phyloP scores from a whole-genome alignment of 2,113 vertebrate species.

The Mustelus asterias region DNA sequence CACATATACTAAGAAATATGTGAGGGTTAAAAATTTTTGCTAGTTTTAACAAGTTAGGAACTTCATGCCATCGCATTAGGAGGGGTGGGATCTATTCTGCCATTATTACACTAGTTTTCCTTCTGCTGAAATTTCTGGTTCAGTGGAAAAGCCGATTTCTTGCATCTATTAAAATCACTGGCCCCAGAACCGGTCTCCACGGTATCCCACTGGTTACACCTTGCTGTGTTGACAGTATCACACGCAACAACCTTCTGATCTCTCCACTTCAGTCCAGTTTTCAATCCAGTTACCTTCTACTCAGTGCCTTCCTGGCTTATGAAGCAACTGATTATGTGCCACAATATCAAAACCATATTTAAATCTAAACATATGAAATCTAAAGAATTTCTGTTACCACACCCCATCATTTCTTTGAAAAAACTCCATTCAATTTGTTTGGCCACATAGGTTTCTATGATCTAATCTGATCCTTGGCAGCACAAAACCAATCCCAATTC shows the following conservation, averaged over 20 bases:
- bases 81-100: neutral
- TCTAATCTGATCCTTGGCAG: no score
- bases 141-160: neutral
- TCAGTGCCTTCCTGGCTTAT: neutral
- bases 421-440: neutral
- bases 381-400: neutral
- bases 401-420: neutral
- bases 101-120: neutral
- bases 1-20: neutral
- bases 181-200: neutral
- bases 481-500: no score
- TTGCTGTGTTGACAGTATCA: neutral
- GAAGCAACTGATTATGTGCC: neutral
- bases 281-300: neutral
- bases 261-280: neutral
- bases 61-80: neutral
- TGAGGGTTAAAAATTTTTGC: neutral
- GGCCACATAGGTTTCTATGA: neutral
- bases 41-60: neutral
- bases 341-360: neutral
- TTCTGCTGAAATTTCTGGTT: neutral
- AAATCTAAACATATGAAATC: neutral
- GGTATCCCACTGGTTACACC: neutral
- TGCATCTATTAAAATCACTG: neutral
- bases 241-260: neutral